phyloP scores from a whole-genome alignment of 2,888 invertebrate species.

The Volucella zonaria region DNA sequence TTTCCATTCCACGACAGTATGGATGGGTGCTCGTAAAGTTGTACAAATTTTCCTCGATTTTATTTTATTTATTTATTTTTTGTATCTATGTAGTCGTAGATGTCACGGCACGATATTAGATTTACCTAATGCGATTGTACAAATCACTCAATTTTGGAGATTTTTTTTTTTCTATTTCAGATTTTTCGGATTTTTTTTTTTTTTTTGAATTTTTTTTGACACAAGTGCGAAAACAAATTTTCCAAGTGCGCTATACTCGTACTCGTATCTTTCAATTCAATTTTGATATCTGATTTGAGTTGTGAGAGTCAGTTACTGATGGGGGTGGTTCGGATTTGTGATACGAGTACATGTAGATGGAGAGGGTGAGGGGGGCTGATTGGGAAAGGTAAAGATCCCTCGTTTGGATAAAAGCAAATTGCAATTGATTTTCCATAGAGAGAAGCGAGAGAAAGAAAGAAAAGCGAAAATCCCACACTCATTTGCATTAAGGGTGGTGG shows the following conservation, averaged over 20 bases:
- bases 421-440: constrained; percentile 59
- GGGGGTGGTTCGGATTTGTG: no score
- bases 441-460: neutral
- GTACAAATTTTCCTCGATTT: constrained; percentile 28
- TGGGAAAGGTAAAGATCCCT: neutral
- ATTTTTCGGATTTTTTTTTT: neutral
- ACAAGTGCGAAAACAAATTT: constrained; percentile 45
- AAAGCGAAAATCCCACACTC: constrained; percentile 44
- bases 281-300: constrained; percentile 59
- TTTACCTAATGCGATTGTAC: constrained; percentile 70
- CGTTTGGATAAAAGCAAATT: constrained; percentile 49
- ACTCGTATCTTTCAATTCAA: constrained; percentile 31
- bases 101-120: constrained; percentile 52
- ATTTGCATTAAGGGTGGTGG: constrained; percentile 53
- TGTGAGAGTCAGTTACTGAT: neutral
- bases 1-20: constrained; percentile 45
- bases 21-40: constrained; percentile 4
- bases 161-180: constrained; percentile 37
- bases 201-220: neutral
- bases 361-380: neutral
- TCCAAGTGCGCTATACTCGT: constrained; percentile 3
- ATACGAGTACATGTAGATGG: neutral
- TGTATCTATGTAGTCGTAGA: neutral
- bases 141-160: constrained; percentile 57
- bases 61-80: no score